Evolutionary conservation across 2,113 vertebrate genomes (phyloP), one percentile per base, ranked within the genome.

Genomic region (Clarias batrachus): DNA sequence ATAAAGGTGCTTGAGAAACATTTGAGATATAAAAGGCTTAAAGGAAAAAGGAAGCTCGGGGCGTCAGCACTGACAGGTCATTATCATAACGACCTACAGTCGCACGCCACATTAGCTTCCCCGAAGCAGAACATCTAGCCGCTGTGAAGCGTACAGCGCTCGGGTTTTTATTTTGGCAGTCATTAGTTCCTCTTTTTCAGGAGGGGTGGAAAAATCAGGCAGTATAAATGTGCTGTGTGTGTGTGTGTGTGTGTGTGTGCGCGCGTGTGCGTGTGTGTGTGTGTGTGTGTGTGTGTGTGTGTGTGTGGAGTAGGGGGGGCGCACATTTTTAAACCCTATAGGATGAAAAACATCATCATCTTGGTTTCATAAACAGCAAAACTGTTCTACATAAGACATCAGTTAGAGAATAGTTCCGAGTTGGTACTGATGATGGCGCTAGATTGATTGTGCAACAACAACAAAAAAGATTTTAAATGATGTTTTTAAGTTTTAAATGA

Each of bases 41-140:
- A 52, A 85, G 86, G 37, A 80, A 83, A 89, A 71, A 80, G 41
- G 66, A 33, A 83, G 74, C 76, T 84, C 27, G 57, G 30, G 19
- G 84, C 48, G 60, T 76, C 74, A 74, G 48, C 17, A 63, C 56
- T 85, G 85, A 83, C 88, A 83, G 84, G 62, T 70, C 82, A 81
- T 88, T 89, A 83, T 81, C 73, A 83, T 89, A 88, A 89, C 52
- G 84, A 81, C 81, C 66, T 83, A 76, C 59, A 87, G 80, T 65
- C 30, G 77, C 81, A 59, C 52, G 86, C 57, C 86, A 87, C 81
- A 89, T 89, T 89, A 89, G 84, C 78, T n/a, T 62, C 85, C 82
- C 60, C 14, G 80, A 63, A 88, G 86, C 84, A n/a, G 52, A 74
- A 80, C 81, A 88, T 76, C 57, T 77, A 56, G 81, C 57, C 33